These are phyloP conservation scores for Furcifer pardalis DNA, from an alignment of 2,797 vertebrate species.

Conservation along the genomic window DNA sequence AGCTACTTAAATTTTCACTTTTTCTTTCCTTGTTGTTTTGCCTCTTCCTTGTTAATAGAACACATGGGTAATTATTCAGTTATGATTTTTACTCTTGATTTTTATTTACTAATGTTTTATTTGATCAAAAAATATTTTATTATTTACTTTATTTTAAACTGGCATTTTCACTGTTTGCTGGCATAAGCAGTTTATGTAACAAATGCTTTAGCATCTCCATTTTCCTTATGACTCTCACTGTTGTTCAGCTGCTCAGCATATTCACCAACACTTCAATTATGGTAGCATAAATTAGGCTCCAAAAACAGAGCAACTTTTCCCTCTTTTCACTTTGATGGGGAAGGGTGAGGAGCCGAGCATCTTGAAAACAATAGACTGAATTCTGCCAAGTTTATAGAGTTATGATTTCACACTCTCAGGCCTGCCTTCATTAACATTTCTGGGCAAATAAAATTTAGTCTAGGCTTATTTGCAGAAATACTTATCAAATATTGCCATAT, in stretches of 20 bases:
- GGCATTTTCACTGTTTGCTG: constrained; percentile 48
- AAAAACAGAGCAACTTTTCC: constrained; percentile 31
- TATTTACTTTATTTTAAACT: constrained; percentile 27
- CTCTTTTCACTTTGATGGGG: constrained; percentile 42
- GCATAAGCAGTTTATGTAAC: constrained; percentile 50
- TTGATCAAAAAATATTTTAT: too few relatives aligned
- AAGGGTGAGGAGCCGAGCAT: constrained; percentile 52
- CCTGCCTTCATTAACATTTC: constrained; percentile 34
- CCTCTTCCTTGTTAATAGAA: constrained; percentile 8
- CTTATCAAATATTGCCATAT: constrained; percentile 14
- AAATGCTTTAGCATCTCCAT: constrained; percentile 48
- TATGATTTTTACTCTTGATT: constrained; percentile 26
- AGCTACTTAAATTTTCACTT: background rate
- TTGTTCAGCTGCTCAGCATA: background rate
- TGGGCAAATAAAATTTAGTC: constrained; percentile 61
- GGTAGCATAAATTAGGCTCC: constrained; percentile 48
- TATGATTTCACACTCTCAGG: constrained; percentile 49
- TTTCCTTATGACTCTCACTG: constrained; percentile 26
- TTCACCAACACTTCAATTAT: constrained; percentile 19
- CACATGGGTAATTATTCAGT: constrained; percentile 48
- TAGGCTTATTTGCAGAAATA: constrained; percentile 34
- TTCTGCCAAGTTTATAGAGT: constrained; percentile 48
- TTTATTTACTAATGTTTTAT: too few relatives aligned
- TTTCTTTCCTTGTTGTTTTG: background rate
- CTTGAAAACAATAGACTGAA: constrained; percentile 58